Conservation (phyloP, 2,113 vertebrate species). For the Lophochroa leadbeateri region DNA sequence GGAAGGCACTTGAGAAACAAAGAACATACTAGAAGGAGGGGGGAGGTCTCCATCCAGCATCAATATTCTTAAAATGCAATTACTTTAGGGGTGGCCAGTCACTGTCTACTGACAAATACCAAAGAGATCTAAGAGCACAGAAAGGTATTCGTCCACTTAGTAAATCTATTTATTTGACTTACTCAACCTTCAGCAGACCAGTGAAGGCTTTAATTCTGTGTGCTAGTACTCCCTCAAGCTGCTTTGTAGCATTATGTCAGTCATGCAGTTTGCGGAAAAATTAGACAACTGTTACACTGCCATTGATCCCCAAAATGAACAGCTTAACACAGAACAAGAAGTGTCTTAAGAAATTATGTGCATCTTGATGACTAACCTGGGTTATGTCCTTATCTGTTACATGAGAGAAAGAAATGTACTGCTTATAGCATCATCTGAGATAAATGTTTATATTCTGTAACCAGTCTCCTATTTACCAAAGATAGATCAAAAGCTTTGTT, state of each 20-base stretch:
- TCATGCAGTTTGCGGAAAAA: neutral
- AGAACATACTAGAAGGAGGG: neutral
- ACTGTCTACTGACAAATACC: neutral
- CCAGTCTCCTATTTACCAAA: slow-evolving; percentile 28
- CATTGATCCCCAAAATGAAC: neutral
- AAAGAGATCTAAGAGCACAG: neutral
- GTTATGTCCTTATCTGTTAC: neutral
- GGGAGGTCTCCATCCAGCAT: neutral
- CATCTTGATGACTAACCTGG: neutral
- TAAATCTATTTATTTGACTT: neutral
- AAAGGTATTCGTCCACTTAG: neutral
- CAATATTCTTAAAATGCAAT: neutral
- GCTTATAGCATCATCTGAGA: neutral
- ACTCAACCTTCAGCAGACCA: neutral
- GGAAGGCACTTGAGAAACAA: neutral
- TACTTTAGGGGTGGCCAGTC: neutral
- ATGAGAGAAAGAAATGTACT: neutral
- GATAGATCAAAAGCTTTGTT: slow-evolving; percentile 50
- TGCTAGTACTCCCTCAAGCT: neutral
- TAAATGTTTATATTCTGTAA: slow-evolving; percentile 34
- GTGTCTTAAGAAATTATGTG: neutral
- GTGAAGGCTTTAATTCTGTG: neutral
- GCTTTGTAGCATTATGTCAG: neutral
- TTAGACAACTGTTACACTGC: neutral
- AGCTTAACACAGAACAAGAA: neutral